Evolutionary conservation across 2,888 invertebrate genomes (phyloP).

Genomic region (Electrophaes corylata): DNA sequence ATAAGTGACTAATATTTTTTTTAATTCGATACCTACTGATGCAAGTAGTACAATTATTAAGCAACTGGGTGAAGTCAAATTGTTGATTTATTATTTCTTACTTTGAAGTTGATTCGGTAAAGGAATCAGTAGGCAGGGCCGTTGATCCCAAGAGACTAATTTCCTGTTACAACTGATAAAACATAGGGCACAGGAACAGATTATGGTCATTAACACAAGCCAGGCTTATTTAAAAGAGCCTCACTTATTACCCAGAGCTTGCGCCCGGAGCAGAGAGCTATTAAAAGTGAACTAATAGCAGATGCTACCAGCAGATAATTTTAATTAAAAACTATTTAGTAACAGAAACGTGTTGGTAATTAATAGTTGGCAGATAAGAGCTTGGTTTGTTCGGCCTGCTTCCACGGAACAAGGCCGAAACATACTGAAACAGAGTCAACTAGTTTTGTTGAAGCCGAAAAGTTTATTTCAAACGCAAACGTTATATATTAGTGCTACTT

Average conservation of each 20-base stretch:
- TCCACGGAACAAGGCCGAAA: not conserved
- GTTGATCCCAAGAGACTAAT: not conserved
- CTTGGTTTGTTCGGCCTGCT: not conserved
- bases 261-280: constrained; percentile 6
- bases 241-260: constrained; percentile 8
- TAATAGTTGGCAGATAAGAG: constrained; percentile 12
- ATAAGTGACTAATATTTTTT: no score
- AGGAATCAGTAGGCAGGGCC: not conserved
- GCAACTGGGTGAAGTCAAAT: no score
- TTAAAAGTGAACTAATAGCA: constrained; percentile 28
- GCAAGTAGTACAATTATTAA: no score
- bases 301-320: constrained; percentile 28
- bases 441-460: constrained; percentile 8
- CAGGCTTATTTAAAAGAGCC: constrained; percentile 16
- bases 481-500: no score
- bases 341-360: constrained; percentile 21
- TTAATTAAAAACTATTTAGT: constrained; percentile 37
- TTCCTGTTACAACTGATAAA: not conserved
- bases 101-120: not conserved
- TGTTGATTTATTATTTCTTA: not conserved
- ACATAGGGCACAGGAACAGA: not conserved
- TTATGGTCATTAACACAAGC: constrained; percentile 4
- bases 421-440: not conserved
- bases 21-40: no score
- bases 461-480: no score